Evolutionary conservation across 2,113 vertebrate genomes (phyloP).

Genomic region (Cyphomyrus plagiostoma): DNA sequence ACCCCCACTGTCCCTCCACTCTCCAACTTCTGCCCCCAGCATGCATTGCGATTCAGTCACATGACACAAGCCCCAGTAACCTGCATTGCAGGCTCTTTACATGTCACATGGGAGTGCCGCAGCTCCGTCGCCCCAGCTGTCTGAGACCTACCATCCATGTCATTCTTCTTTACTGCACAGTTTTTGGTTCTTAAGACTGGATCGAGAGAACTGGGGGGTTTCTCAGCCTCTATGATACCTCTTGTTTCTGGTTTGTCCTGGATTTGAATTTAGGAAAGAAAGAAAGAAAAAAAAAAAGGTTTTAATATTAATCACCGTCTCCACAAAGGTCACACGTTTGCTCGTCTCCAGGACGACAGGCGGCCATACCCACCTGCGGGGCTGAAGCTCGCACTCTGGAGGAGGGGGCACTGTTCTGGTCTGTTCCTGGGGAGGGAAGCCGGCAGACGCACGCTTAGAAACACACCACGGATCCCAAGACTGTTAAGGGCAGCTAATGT

Average conservation of each 20-base stretch:
- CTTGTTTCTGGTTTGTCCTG: not conserved
- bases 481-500: not conserved
- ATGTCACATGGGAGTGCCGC: not conserved
- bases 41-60: not conserved
- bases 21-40: not conserved
- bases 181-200: slow-evolving; percentile 14
- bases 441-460: not conserved
- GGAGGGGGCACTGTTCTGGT: slow-evolving; percentile 16
- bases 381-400: not conserved
- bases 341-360: not conserved
- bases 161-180: slow-evolving; percentile 5
- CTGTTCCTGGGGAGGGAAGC: slow-evolving; percentile 31
- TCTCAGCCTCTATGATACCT: not conserved
- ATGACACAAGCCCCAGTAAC: not conserved
- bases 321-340: not conserved
- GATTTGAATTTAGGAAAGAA: not conserved
- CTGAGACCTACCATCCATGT: slow-evolving; percentile 24
- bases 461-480: not conserved
- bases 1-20: not conserved
- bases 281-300: not conserved
- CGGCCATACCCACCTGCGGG: slow-evolving; percentile 24
- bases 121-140: too few relatives aligned
- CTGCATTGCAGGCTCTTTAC: not conserved
- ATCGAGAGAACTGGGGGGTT: not conserved
- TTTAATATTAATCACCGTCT: not conserved